Evolutionary conservation across 2,888 invertebrate genomes (phyloP).

Genomic region (Trachelus tabidus): DNA sequence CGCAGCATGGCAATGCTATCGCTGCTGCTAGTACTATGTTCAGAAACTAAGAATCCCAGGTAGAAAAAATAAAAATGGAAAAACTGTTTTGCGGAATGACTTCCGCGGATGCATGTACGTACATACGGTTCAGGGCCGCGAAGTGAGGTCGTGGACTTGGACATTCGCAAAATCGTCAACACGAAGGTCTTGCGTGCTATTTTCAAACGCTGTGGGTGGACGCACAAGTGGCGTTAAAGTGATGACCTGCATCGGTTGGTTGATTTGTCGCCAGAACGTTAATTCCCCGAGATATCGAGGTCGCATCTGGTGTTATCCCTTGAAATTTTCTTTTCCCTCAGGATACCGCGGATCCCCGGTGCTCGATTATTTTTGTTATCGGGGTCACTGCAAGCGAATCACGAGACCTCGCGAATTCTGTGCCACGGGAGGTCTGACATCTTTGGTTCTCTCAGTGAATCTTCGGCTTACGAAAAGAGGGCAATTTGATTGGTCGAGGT

Average conservation of each 20-base stretch:
- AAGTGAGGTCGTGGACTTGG: background rate
- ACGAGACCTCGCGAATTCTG: background rate
- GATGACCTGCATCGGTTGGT: background rate
- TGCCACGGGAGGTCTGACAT: background rate
- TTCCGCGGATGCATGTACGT: background rate
- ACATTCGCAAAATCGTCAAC: background rate
- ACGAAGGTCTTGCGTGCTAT: background rate
- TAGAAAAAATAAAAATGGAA: too few relatives aligned
- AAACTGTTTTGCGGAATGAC: background rate
- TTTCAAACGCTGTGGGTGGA: background rate
- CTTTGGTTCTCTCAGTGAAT: background rate
- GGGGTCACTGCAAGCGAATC: conserved; percentile 32
- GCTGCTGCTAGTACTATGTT: too few relatives aligned
- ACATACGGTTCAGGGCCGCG: background rate
- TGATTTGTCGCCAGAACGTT: conserved; percentile 21
- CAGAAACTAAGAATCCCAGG: too few relatives aligned
- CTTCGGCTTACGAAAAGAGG: too few relatives aligned
- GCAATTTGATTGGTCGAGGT: too few relatives aligned
- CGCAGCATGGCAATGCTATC: too few relatives aligned
- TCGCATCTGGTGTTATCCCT: conserved; percentile 32
- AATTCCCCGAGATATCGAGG: conserved; percentile 36
- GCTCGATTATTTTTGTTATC: conserved; percentile 40
- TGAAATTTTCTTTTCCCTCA: conserved; percentile 1
- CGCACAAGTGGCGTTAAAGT: background rate
- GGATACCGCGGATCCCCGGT: conserved; percentile 20